A percentile compares a stretch with the other conserved stretches of the same genome.
Evolutionary conservation across 2,113 vertebrate genomes (phyloP).

Genomic region (Chaenogobius annularis): DNA sequence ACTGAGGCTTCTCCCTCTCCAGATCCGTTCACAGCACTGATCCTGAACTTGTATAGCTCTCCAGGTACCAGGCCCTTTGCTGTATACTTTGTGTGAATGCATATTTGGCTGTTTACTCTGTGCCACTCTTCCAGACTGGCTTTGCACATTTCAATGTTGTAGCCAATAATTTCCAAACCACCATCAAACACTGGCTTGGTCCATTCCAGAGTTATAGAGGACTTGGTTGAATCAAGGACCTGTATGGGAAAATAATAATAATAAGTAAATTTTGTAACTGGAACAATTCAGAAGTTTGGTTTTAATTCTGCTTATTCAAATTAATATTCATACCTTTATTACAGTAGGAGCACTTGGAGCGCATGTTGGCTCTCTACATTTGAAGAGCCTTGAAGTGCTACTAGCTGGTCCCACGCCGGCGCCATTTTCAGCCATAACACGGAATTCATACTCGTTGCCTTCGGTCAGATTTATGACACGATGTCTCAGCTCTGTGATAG

Average conservation of each 20-base stretch:
- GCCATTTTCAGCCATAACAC: constrained; percentile 94
- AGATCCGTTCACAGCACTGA: constrained; percentile 90
- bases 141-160: constrained; percentile 97
- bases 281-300: neutral
- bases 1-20: constrained; percentile 91
- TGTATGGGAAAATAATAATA: constrained; percentile 68
- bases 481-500: constrained; percentile 89
- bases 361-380: constrained; percentile 93
- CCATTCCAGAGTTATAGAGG: constrained; percentile 93
- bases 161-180: constrained; percentile 96
- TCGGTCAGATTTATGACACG: constrained; percentile 91
- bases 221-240: constrained; percentile 93
- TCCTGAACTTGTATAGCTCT: constrained; percentile 95
- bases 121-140: constrained; percentile 94
- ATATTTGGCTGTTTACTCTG: constrained; percentile 89
- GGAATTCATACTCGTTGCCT: constrained; percentile 98
- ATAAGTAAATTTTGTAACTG: no score
- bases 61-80: constrained; percentile 87
- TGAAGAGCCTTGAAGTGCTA: constrained; percentile 90
- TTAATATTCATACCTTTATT: constrained; percentile 82
- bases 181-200: constrained; percentile 95
- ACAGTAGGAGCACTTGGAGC: constrained; percentile 88
- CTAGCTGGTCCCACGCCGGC: constrained; percentile 91
- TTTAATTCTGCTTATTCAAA: neutral
- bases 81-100: constrained; percentile 89